Evolutionary conservation across 2,113 vertebrate genomes (phyloP).

Genomic region (Serilophus lunatus): DNA sequence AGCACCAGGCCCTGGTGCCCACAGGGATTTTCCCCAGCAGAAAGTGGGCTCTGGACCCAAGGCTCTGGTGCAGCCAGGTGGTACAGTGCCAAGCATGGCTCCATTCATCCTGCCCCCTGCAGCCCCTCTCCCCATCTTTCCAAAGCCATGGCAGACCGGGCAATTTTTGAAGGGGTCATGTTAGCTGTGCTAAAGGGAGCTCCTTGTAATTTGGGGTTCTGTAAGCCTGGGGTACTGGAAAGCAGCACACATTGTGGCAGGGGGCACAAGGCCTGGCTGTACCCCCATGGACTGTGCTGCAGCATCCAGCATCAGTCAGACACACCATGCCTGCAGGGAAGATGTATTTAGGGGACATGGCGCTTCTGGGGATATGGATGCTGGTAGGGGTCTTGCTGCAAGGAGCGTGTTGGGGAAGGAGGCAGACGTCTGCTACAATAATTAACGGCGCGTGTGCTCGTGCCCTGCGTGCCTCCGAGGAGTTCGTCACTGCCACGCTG

Average conservation of each 20-base stretch:
- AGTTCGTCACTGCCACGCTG: neutral
- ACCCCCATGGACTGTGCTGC: neutral
- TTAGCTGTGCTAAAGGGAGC: fast-evolving
- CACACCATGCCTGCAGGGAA: fast-evolving
- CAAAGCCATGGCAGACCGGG: neutral
- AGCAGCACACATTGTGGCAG: fast-evolving
- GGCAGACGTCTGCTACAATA: neutral
- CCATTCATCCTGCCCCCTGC: neutral
- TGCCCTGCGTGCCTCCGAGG: neutral
- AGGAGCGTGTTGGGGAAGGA: neutral
- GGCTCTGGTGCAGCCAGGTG: fast-evolving
- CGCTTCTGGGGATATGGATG: neutral
- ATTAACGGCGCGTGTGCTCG: neutral
- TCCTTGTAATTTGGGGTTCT: neutral
- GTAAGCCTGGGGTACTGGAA: neutral
- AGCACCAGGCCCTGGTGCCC: neutral
- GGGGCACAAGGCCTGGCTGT: neutral
- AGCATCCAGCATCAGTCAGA: fast-evolving
- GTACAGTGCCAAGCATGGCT: fast-evolving
- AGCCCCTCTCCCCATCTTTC: neutral
- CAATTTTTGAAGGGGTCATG: neutral
- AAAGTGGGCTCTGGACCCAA: fast-evolving
- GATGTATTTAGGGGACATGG: fast-evolving
- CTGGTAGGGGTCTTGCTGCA: fast-evolving
- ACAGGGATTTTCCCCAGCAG: neutral